Base-by-base conservation (phyloP, 2,113 vertebrate species). In the Fulmarus glacialis region DNA sequence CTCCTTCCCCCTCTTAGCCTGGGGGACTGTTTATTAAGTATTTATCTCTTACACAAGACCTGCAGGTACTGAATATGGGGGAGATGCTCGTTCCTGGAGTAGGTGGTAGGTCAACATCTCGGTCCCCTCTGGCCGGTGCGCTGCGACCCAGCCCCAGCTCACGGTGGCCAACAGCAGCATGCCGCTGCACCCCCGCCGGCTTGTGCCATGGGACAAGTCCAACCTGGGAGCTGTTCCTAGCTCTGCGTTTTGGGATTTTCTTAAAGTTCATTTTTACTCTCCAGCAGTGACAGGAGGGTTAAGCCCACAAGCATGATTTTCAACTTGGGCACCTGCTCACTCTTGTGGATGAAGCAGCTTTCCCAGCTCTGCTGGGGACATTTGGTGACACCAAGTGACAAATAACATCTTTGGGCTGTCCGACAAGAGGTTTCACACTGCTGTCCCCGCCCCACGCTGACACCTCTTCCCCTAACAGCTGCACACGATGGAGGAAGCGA, bases 11-110 rank as follows among this genome's bases (percentile, higher is more conserved):
- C 40, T 12, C 26, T 24, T 7, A 2, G 12, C 38, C 38, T 7
- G 23, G 40, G 36, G 26, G 24, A 40, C 40, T 15, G 1, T 1
- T 22, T 47, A 5, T 3, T 11, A 38, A 15, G 30, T 2, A 9
- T 4, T 59, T 36, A 2, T 11, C 58, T 63, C 60, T n/a, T 2
- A n/a, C 19, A 3, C 2, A 4, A 38, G 64, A 53, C 21, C 55
- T 19, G 27, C 55, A 15, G 40, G 27, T 38, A 13, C 63, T 2
- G 15, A 29, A 19, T 36, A 2, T 0, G 8, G 32, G 26, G 32
- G 21, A 50, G 38, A 36, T 14, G 30, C 21, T 45, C 36, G 0
- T 8, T 36, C 24, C 63, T 59, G 5, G 1, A 26, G 3, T 0
- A 32, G 42, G 14, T 18, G 18, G 40, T 15, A 17, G 50, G n/a